phyloP scores from a whole-genome alignment of 2,113 vertebrate genomes.

The Scortum barcoo region DNA sequence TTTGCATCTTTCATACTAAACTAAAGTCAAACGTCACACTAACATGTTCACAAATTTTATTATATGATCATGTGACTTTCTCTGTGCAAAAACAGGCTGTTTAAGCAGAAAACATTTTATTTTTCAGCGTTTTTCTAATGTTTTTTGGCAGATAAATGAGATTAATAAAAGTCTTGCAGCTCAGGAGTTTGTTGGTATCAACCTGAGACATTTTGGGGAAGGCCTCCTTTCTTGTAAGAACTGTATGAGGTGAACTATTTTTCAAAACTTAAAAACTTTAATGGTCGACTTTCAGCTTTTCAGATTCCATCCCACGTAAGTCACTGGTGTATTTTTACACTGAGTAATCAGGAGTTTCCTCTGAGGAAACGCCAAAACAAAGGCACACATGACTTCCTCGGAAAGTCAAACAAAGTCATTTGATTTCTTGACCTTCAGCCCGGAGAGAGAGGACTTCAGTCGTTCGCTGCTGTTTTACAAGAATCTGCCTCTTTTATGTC shows the following conservation, averaged over 20 bases:
- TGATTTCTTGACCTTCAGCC: slow-evolving; percentile 63
- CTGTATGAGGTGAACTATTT: neutral
- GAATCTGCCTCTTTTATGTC: slow-evolving; percentile 33
- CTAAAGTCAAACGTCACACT: neutral
- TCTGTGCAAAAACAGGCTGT: neutral
- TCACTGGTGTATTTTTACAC: slow-evolving; percentile 55
- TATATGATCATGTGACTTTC: neutral
- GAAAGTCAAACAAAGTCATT: slow-evolving; percentile 71
- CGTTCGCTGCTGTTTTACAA: slow-evolving; percentile 24
- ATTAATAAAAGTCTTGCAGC: neutral
- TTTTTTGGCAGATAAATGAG: neutral
- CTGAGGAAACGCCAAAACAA: slow-evolving; percentile 62
- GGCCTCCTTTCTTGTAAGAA: neutral
- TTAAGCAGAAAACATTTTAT: neutral
- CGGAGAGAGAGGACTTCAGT: slow-evolving; percentile 28
- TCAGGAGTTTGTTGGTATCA: neutral
- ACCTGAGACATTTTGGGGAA: neutral
- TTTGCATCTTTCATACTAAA: neutral
- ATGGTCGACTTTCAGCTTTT: slow-evolving; percentile 31
- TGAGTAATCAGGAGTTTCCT: slow-evolving; percentile 62
- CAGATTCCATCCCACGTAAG: slow-evolving; percentile 53
- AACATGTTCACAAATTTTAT: neutral
- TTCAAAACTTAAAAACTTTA: slow-evolving; percentile 4
- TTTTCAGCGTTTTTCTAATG: too few relatives aligned
- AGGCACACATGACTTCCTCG: slow-evolving; percentile 53